phyloP scores from a whole-genome alignment of 2,888 invertebrate species.

The Dasysyrphus albostriatus region DNA sequence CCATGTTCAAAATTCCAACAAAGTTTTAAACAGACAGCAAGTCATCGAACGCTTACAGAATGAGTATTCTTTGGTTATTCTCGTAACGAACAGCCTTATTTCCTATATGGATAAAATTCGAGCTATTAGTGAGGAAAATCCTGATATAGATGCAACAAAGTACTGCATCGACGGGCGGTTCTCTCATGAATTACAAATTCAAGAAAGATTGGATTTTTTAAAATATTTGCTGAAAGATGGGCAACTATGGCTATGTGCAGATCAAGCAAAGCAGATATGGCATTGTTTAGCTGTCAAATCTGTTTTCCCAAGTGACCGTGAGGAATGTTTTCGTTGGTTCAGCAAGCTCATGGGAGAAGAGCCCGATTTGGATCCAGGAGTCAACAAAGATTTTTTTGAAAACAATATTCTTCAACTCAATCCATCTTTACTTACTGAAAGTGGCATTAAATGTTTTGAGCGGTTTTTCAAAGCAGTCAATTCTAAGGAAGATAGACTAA shows the following conservation, averaged over 20 bases:
- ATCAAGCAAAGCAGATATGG: constrained; percentile 99
- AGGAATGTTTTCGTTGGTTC: constrained; percentile 99
- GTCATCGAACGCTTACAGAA: constrained; percentile 96
- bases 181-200: constrained; percentile 95
- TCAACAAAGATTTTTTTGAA: constrained; percentile 97
- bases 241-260: constrained; percentile 97
- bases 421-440: constrained; percentile 95
- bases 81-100: constrained; percentile 96
- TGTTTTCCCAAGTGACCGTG: constrained; percentile 95
- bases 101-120: constrained; percentile 95
- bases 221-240: constrained; percentile 97
- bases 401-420: constrained; percentile 96
- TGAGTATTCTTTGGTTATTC: constrained; percentile 95
- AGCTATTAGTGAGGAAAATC: constrained; percentile 84
- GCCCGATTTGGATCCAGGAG: constrained; percentile 97
- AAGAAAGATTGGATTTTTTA: constrained; percentile 96
- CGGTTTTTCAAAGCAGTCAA: constrained; percentile 91
- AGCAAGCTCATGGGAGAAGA: constrained; percentile 98
- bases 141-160: constrained; percentile 90
- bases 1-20: constrained; percentile 82
- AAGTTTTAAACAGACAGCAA: constrained; percentile 86
- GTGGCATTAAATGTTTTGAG: constrained; percentile 95
- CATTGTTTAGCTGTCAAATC: constrained; percentile 97
- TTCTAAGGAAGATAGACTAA: constrained; percentile 96
- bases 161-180: constrained; percentile 94